Base-by-base conservation (phyloP, 2,888 invertebrate genomes). In the Lacanobia wlatinum region DNA sequence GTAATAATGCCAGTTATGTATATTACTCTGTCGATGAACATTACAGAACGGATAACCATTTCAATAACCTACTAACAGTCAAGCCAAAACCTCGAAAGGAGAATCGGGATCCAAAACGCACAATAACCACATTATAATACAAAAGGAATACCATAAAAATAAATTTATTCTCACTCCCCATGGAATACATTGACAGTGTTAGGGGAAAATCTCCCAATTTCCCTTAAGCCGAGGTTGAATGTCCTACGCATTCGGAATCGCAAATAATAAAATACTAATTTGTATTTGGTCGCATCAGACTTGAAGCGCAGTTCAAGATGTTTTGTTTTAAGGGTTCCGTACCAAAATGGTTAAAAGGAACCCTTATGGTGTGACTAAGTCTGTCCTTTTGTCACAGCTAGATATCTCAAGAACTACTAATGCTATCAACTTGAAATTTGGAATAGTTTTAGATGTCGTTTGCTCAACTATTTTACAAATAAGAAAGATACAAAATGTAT, bases 81-180 rank as follows among this genome's bases (percentile, higher is more conserved):
- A 52, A 38, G 7, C 18, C 14, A 60, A 55, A 78, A 12, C n/a
- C 40, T 28, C 46, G 23, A 58, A 53, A 46, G 38, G n/a, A 8
- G 43, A 40, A 77, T 52, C 28, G 12, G 34, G 12, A 61, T 40
- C 53, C 21, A 7, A 59, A 12, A 28, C 53, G 23, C 18, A 73
- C 58, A 53, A 73, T 50, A 78, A 40, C 50, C 63, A 60, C 59
- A 73, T 78, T 63, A 63, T 55, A 73, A 55, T 63, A 73, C 59
- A 79, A 79, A 77, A 64, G 60, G 6, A 48, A 60, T 48, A 52
- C 23, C 21, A 52, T 56, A 64, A 74, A 60, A 38, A 28, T 10
- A 65, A 59, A 79, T 59, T 68, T 64, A 61, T 61, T 65, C 14
- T 6, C 18, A n/a, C 18, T 21, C 46, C 59, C 38, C 38, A 58